Percentiles rank a stretch among this genome's conserved stretches.
phyloP scores from a whole-genome alignment of 2,797 vertebrate genomes.

The Gallirallus australis region DNA sequence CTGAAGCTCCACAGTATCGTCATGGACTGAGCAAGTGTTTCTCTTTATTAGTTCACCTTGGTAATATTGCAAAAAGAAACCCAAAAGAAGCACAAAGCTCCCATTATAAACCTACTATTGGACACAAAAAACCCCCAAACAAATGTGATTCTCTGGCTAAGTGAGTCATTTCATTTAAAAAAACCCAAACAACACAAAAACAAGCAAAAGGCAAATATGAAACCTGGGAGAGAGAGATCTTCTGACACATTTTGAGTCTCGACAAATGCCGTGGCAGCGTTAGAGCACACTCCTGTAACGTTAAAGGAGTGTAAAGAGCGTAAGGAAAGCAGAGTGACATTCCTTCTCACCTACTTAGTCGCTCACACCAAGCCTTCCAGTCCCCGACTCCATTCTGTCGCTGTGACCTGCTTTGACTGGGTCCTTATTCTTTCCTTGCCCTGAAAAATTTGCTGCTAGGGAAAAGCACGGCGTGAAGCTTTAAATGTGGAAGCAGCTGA shows the following conservation, averaged over 20 bases:
- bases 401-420: not conserved
- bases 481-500: not conserved
- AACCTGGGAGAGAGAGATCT: not conserved
- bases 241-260: not conserved
- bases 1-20: not conserved
- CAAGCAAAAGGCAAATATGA: not conserved
- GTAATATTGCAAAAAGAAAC: not conserved
- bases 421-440: not conserved
- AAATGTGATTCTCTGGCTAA: not conserved
- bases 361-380: not conserved
- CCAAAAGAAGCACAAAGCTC: not conserved
- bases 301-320: not conserved
- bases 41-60: not conserved
- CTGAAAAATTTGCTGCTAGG: not conserved
- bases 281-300: not conserved
- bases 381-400: not conserved
- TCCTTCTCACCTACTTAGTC: not conserved
- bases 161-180: not conserved
- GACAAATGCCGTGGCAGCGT: rapidly evolving
- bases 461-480: rapidly evolving
- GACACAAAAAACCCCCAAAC: not conserved
- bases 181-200: too few relatives aligned
- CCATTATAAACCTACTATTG: not conserved
- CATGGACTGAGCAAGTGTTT: not conserved
- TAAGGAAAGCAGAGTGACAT: not conserved